Evolutionary conservation across 2,888 invertebrate genomes (phyloP).

Genomic region (Empis stercorea): DNA sequence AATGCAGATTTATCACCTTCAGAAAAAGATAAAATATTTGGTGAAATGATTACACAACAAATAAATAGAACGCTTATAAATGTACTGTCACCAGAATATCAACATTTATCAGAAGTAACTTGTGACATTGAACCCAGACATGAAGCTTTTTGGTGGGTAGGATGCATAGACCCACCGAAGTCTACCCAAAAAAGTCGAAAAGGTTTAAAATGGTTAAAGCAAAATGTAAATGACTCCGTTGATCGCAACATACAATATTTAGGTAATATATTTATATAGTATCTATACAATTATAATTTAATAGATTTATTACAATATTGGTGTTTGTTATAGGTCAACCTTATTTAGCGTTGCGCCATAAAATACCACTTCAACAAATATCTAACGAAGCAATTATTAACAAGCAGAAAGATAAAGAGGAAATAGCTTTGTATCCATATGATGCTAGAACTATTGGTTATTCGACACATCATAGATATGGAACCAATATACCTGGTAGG

Average conservation of each 20-base stretch:
- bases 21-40: constrained; percentile 21
- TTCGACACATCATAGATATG: constrained; percentile 43
- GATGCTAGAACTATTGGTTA: constrained; percentile 53
- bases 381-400: constrained; percentile 42
- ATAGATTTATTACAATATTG: too few relatives aligned
- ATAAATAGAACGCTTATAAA: constrained; percentile 56
- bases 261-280: constrained; percentile 32
- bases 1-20: constrained; percentile 11
- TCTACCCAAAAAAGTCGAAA: constrained; percentile 35
- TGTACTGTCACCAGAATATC: constrained; percentile 42
- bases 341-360: constrained; percentile 53
- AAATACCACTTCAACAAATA: constrained; percentile 53
- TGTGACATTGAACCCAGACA: constrained; percentile 64
- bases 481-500: constrained; percentile 62
- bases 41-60: constrained; percentile 44
- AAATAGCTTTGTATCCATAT: constrained; percentile 44
- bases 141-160: constrained; percentile 77
- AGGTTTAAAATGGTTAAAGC: constrained; percentile 34
- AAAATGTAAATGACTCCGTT: constrained; percentile 41
- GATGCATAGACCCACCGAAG: constrained; percentile 51
- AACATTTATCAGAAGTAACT: constrained; percentile 47
- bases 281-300: not conserved
- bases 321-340: constrained; percentile 44
- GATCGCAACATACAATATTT: constrained; percentile 58
- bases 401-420: constrained; percentile 33